Evolutionary conservation across 2,888 invertebrate genomes (phyloP).

Genomic region (Morinoia aosen): DNA sequence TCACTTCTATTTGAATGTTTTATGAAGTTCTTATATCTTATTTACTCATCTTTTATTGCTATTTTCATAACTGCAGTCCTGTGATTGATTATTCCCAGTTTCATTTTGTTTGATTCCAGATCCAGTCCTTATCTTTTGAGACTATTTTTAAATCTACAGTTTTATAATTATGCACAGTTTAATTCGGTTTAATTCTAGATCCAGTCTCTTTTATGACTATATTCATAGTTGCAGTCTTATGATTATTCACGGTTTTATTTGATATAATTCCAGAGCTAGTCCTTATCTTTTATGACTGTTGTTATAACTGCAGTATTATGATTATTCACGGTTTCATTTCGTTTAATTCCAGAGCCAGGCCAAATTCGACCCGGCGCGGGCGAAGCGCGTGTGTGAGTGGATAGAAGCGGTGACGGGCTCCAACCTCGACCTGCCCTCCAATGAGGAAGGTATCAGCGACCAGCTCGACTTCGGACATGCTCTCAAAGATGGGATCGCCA

Average conservation of each 20-base stretch:
- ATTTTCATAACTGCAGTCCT: not conserved
- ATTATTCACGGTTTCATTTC: not conserved
- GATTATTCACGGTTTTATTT: no score
- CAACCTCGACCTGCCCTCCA: slow-evolving; percentile 70
- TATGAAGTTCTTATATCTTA: not conserved
- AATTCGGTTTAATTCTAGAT: no score
- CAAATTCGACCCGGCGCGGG: slow-evolving; percentile 73
- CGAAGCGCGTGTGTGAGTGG: slow-evolving; percentile 73
- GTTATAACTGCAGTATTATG: not conserved
- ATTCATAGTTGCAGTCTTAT: no score
- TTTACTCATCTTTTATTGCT: not conserved
- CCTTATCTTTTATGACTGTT: not conserved
- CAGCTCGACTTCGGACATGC: slow-evolving; percentile 72
- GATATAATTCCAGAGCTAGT: no score
- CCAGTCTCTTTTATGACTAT: no score
- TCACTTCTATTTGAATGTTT: not conserved
- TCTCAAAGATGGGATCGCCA: slow-evolving; percentile 73
- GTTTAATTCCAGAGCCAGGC: slow-evolving; percentile 72
- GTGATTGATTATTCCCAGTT: no score
- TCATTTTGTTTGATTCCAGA: no score
- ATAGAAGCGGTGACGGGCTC: slow-evolving; percentile 72
- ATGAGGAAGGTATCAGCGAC: slow-evolving; percentile 70
- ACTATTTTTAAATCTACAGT: no score
- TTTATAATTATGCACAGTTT: no score
- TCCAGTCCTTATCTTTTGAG: no score